Base-by-base conservation (phyloP, 2,888 invertebrate species). In the Pseudococcus longispinus region DNA sequence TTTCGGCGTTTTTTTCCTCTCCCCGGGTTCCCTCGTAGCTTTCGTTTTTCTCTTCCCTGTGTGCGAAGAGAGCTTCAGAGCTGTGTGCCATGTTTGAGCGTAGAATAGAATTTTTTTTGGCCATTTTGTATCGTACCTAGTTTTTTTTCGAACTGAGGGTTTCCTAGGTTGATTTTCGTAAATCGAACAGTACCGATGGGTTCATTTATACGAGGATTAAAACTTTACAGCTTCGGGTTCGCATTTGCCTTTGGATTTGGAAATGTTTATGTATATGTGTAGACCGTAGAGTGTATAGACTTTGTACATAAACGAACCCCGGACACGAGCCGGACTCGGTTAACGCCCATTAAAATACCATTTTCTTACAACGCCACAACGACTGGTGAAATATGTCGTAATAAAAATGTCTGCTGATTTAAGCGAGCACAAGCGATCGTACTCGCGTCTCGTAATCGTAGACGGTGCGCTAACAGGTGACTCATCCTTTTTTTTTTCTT, bases 311-410 rank as follows among this genome's bases (percentile, higher is more conserved):
- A n/a, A n/a, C 51, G 51, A n/a, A 51, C 51, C 4, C 1, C 1
- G n/a, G 0, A 51, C 3, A 51, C n/a, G 4, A 51, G n/a, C 46
- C 5, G 44, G 44, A 23, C 9, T 70, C 18, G 15, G 37, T 37
- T 74, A 32, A 74, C 74, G 74, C 74, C 74, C 74, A 74, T 74
- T 74, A 74, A 74, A 74, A 74, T 74, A 74, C 74, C 15, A 74
- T 74, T 74, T 32, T 74, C 29, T 32, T 37, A n/a, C 51, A n/a
- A 37, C 37, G 9, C 37, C 2, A 6, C 37, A n/a, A n/a, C 37
- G 37, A 32, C 37, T n/a, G n/a, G 37, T 74, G 74, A 74, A 74
- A 74, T 74, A 74, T 74, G 37, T 74, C 32, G 74, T 32, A 29
- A 32, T 74, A 32, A 74, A 74, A 32, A 74, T 74, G 74, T 74